A percentile compares a stretch with the other conserved stretches of the same genome.
Evolutionary conservation across 2,797 vertebrate genomes (phyloP).

Genomic region (Eupleurogrammus muticus): DNA sequence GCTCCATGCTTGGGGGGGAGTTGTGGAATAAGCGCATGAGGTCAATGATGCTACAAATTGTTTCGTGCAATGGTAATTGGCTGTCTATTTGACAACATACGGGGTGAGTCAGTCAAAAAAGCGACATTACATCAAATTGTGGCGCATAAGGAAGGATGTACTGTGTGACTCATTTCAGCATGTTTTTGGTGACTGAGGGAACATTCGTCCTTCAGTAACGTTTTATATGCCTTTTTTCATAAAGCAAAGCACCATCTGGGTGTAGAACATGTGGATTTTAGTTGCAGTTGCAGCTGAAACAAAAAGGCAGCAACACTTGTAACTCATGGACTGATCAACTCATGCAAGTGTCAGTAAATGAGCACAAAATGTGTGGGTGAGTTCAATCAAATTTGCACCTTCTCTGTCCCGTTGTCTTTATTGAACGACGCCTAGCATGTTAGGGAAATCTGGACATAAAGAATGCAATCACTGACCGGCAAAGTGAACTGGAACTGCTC

Average conservation of each 20-base stretch:
- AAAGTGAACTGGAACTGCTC: background rate
- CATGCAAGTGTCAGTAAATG: background rate
- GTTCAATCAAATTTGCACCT: background rate
- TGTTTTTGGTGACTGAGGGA: conserved; percentile 10
- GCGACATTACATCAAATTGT: conserved; percentile 17
- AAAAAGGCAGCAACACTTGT: background rate
- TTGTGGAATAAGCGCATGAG: background rate
- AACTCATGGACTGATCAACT: background rate
- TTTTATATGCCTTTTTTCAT: conserved; percentile 19
- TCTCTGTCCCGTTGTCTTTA: background rate
- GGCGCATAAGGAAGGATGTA: conserved; percentile 9
- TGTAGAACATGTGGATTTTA: conserved; percentile 2
- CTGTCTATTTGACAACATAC: conserved; percentile 10
- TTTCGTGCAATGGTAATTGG: background rate
- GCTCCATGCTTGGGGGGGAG: background rate
- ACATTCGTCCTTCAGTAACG: conserved; percentile 23
- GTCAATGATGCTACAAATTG: background rate
- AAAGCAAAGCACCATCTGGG: background rate
- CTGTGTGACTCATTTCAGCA: conserved; percentile 18
- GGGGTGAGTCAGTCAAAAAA: conserved; percentile 14
- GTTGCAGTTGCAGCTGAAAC: conserved; percentile 5
- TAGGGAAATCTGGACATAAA: background rate
- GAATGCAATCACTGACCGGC: background rate
- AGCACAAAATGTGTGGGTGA: background rate
- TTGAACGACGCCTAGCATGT: background rate